phyloP scores from a whole-genome alignment of 2,113 vertebrate species.

The Phrynosoma platyrhinos region DNA sequence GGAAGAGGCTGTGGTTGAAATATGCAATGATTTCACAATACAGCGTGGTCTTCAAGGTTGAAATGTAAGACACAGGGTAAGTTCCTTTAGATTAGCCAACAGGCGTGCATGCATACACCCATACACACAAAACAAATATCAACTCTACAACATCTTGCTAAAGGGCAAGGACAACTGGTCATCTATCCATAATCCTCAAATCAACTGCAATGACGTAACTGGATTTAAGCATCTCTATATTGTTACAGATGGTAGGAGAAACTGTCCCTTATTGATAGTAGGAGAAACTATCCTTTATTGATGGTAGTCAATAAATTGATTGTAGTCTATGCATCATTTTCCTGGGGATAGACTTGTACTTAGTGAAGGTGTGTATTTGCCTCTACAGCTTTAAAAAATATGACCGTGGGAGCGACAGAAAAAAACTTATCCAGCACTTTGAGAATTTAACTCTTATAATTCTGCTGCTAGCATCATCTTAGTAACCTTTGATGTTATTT shows the following conservation, averaged over 20 bases:
- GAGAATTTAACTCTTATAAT: too few species aligned
- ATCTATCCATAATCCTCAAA: background rate
- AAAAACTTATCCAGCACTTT: too few species aligned
- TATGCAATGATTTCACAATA: conserved; percentile 21
- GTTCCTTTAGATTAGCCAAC: background rate
- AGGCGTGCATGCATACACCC: background rate
- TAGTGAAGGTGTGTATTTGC: too few species aligned
- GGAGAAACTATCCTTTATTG: too few species aligned
- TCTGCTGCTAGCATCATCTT: too few species aligned
- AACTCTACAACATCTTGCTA: background rate
- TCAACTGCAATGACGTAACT: background rate
- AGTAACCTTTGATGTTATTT: too few species aligned
- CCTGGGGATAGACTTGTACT: too few species aligned
- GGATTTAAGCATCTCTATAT: background rate
- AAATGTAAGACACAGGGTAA: background rate
- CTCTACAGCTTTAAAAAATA: too few species aligned
- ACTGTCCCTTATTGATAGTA: background rate
- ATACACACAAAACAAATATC: background rate
- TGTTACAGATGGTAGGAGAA: background rate
- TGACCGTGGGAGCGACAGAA: too few species aligned
- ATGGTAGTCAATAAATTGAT: too few species aligned
- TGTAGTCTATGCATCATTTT: too few species aligned
- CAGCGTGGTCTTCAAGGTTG: conserved; percentile 22
- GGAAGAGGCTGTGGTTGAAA: conserved; percentile 41
- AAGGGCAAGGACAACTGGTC: background rate